Conservation (phyloP, 1,140 invertebrate species). For the Cyclargus thomasi region DNA sequence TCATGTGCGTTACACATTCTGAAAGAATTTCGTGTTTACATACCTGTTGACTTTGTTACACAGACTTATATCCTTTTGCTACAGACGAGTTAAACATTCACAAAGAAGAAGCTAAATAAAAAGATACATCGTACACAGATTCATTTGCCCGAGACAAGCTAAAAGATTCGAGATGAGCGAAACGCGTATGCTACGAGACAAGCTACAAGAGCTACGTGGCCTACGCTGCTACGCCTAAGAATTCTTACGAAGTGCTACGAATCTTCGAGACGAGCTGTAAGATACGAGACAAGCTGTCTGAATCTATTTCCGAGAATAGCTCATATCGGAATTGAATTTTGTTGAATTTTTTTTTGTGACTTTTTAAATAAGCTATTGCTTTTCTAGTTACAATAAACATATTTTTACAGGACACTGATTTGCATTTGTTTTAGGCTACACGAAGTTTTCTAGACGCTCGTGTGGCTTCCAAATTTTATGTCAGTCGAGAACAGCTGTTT, state of each 20-base stretch:
- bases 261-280: neutral
- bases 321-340: too few relatives aligned
- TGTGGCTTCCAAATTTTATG: neutral
- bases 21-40: conserved; percentile 3
- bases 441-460: neutral
- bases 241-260: neutral
- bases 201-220: neutral
- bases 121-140: neutral
- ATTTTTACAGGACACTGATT: too few relatives aligned
- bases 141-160: neutral
- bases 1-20: neutral
- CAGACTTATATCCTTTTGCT: too few relatives aligned
- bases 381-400: too few relatives aligned
- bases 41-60: neutral
- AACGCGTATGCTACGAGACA: neutral
- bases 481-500: neutral
- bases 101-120: neutral
- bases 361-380: too few relatives aligned
- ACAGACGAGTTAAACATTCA: too few relatives aligned
- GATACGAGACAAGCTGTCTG: too few relatives aligned
- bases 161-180: neutral
- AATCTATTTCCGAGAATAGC: too few relatives aligned
- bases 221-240: neutral
- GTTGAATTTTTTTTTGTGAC: too few relatives aligned
- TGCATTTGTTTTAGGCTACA: too few relatives aligned